A percentile compares a stretch with the other conserved stretches of the same genome.
phyloP scores from a whole-genome alignment of 2,797 vertebrate species.

The Sebastes cheni region DNA sequence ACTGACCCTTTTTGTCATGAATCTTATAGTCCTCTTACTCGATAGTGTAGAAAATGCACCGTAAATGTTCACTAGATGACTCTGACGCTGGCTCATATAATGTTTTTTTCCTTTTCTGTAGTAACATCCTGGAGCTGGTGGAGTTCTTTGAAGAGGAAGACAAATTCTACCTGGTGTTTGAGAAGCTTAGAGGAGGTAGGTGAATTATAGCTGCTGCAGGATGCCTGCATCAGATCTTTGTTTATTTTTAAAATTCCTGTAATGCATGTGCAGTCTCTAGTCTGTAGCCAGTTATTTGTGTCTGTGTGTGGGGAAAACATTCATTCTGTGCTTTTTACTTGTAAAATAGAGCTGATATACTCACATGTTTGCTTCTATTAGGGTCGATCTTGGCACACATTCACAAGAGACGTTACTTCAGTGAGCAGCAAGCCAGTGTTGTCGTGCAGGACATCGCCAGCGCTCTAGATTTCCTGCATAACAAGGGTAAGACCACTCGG shows the following conservation, averaged over 20 bases:
- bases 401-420: slow-evolving; percentile 93
- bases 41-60: not conserved
- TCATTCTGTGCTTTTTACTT: not conserved
- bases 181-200: slow-evolving; percentile 95
- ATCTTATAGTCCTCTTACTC: not conserved
- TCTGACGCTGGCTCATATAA: not conserved
- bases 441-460: slow-evolving; percentile 96
- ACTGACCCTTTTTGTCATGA: not conserved
- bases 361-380: slow-evolving; percentile 38
- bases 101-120: slow-evolving; percentile 54
- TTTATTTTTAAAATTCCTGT: slow-evolving; percentile 7
- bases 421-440: slow-evolving; percentile 94
- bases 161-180: slow-evolving; percentile 98
- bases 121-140: slow-evolving; percentile 96
- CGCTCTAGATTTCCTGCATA: slow-evolving; percentile 96
- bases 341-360: slow-evolving; percentile 5
- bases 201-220: not conserved
- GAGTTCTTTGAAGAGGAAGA: slow-evolving; percentile 99
- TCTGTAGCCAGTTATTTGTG: not conserved
- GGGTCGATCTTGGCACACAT: slow-evolving; percentile 97
- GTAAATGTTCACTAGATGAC: not conserved
- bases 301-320: not conserved
- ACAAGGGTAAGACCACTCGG: slow-evolving; percentile 87
- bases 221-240: not conserved
- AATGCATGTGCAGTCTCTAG: not conserved